phyloP scores from a whole-genome alignment of 2,888 invertebrate species.

The Clusia tigrina region DNA sequence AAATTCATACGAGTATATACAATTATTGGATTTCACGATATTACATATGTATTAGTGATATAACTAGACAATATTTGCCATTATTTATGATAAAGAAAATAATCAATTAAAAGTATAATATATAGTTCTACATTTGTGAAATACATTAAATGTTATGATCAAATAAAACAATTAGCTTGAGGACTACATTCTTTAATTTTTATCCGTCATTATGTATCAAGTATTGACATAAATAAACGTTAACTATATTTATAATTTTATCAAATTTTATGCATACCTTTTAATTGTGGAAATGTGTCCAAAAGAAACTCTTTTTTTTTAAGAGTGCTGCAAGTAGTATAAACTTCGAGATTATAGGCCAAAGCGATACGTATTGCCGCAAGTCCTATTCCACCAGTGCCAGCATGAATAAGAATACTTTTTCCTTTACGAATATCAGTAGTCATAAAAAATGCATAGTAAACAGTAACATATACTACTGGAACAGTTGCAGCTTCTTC shows the following conservation, averaged over 20 bases:
- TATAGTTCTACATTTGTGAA: constrained; percentile 7
- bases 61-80: too few relatives aligned
- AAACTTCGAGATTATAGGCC: constrained; percentile 71
- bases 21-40: too few relatives aligned
- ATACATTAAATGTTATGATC: neutral
- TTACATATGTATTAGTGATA: too few relatives aligned
- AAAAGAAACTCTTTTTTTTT: constrained; percentile 73
- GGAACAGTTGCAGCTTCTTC: constrained; percentile 82
- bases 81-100: too few relatives aligned
- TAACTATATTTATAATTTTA: neutral
- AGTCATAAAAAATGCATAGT: constrained; percentile 65
- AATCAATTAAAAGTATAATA: too few relatives aligned
- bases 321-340: constrained; percentile 74
- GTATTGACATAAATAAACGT: neutral
- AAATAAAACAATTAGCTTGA: too few relatives aligned
- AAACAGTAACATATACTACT: constrained; percentile 78
- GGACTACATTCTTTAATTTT: neutral
- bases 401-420: constrained; percentile 68
- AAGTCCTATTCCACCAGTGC: constrained; percentile 78
- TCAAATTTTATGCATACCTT: constrained; percentile 63
- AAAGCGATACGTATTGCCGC: constrained; percentile 79
- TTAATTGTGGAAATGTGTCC: constrained; percentile 66
- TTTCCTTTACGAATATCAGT: constrained; percentile 59
- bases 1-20: too few relatives aligned
- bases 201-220: neutral